A percentile compares a stretch with the other conserved stretches of the same genome.
Conservation (phyloP, 2,797 vertebrate species). For the Bradypus variegatus region DNA sequence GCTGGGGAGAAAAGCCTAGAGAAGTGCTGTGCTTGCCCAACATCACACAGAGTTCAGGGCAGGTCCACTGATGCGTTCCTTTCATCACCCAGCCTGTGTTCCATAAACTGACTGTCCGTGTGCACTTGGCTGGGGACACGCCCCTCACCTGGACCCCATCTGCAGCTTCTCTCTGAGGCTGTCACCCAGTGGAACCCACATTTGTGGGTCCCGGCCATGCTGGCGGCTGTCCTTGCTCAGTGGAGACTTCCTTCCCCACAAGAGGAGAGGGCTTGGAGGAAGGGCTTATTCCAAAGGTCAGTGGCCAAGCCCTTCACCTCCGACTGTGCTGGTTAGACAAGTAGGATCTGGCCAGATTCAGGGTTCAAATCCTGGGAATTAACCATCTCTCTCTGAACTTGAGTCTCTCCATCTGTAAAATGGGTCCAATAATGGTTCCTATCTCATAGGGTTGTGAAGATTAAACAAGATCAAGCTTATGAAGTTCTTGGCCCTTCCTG, state of each 20-base stretch:
- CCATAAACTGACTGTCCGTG: neutral
- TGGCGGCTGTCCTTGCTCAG: neutral
- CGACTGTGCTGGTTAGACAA: neutral
- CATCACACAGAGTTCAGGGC: neutral
- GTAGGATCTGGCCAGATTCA: neutral
- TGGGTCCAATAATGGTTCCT: neutral
- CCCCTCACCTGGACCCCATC: neutral
- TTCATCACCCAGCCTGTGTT: neutral
- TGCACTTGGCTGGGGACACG: neutral
- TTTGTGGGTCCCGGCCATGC: neutral
- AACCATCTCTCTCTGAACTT: neutral
- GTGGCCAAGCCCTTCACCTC: neutral
- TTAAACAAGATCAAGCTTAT: neutral
- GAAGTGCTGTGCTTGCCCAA: neutral
- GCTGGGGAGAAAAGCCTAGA: neutral
- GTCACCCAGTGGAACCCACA: rapidly evolving
- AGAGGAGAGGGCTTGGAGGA: neutral
- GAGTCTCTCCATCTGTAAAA: conserved; percentile 28
- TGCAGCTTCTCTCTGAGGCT: neutral
- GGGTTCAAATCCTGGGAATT: neutral
- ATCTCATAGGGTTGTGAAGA: neutral
- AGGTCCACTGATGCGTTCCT: neutral
- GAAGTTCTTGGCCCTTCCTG: neutral
- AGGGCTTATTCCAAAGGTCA: neutral
- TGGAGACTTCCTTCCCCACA: neutral